Evolutionary conservation across 2,113 vertebrate species (phyloP), one percentile per base, ranked within the genome.

Genomic region (Planiliza haematocheilus): DNA sequence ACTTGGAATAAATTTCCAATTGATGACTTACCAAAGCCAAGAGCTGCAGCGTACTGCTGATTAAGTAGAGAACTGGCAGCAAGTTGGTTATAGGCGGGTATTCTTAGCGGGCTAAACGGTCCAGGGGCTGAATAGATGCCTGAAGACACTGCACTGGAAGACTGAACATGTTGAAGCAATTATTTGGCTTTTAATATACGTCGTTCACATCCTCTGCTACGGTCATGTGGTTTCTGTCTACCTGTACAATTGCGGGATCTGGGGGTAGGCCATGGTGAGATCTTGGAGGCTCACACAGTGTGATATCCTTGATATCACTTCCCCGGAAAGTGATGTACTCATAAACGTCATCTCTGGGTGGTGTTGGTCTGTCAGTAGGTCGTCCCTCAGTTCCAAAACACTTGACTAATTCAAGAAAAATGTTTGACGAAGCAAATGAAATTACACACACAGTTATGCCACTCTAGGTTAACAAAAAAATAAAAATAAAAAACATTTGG

Each of bases 301-400:
- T 94, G 24, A 99, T 97, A 48, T 99, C 97, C 80, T 97, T 98
- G 81, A 99, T 99, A 77, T 99, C 97, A 71, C 96, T 98, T 38
- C 97, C 97, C 46, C 97, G 91, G 86, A 99, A 99, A 66, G 98
- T 99, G 61, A 99, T 99, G 82, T 97, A 99, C 66, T 99, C 98
- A 18, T 97, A 99, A 51, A 98, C 89, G n/a, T 98, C 96, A 82
- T 99, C 96, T 81, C 96, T 94, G 0, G 97, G 95, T 5, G 96
- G 93, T 10, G 95, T 95, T 4, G 98, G 98, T 68, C 95, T 91
- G 53, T 99, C 97, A 8, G 97, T 97, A 61, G 95, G 97, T 2
- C 97, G 95, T 46, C 97, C 96, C 88, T 99, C 98, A 0, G 98
- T 99, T 14, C 98, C 98, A 53, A 96, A 98, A 58, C 97, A 99